A percentile compares a stretch with the other conserved stretches of the same genome.
Conservation (phyloP, 2,113 vertebrate genomes). For the Myotis davidii region DNA sequence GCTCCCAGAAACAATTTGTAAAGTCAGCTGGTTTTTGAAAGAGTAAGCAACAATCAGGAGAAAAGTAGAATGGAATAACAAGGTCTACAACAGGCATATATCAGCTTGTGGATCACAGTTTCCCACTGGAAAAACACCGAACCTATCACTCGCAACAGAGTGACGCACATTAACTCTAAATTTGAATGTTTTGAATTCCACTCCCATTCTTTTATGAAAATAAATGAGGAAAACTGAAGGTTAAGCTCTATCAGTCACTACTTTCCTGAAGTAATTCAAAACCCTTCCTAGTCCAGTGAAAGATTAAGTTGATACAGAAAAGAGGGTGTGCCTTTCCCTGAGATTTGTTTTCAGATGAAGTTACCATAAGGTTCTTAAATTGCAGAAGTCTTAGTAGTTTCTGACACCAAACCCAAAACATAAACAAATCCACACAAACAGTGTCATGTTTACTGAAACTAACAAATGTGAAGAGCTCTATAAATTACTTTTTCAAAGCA, state of each 20-base stretch:
- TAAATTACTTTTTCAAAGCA: slow-evolving; percentile 81
- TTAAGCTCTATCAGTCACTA: slow-evolving; percentile 82
- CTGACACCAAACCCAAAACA: slow-evolving; percentile 69
- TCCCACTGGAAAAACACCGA: slow-evolving; percentile 82
- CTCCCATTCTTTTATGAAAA: slow-evolving; percentile 83
- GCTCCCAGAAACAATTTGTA: slow-evolving; percentile 50
- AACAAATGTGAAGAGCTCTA: slow-evolving; percentile 78
- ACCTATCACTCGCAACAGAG: slow-evolving; percentile 57
- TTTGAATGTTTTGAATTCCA: slow-evolving; percentile 82
- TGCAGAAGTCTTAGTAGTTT: slow-evolving; percentile 73
- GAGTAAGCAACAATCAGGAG: slow-evolving; percentile 64
- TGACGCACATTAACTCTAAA: slow-evolving; percentile 78
- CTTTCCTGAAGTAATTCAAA: slow-evolving; percentile 86
- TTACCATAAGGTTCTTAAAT: slow-evolving; percentile 55
- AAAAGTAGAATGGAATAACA: slow-evolving; percentile 35
- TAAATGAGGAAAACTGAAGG: slow-evolving; percentile 85
- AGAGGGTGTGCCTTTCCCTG: slow-evolving; percentile 72
- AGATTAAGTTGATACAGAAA: slow-evolving; percentile 81
- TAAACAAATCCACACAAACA: slow-evolving; percentile 59
- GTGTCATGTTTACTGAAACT: slow-evolving; percentile 74
- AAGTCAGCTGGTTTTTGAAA: slow-evolving; percentile 66
- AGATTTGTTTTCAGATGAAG: slow-evolving; percentile 76
- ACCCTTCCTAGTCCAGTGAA: slow-evolving; percentile 69
- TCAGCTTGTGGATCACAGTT: slow-evolving; percentile 71
- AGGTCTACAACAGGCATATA: not conserved